Evolutionary conservation across 1,140 invertebrate species (phyloP), one percentile per base, ranked within the genome.

Genomic region (Penaeus vannamei): DNA sequence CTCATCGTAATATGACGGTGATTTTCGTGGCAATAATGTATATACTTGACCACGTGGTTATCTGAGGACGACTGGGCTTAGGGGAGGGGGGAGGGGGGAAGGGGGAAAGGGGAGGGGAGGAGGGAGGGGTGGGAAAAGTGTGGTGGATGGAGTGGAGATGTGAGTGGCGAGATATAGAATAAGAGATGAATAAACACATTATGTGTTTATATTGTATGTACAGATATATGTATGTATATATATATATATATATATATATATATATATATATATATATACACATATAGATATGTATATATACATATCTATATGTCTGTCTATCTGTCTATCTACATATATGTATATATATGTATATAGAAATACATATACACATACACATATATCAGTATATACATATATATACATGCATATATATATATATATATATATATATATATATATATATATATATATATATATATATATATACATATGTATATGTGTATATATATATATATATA

Each of bases 381-480:
- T 69, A 23, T 69, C 8, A 14, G 23, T 17, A 69, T 69, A 69
- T 12, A 69, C 23, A 69, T 22, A 72, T 72, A 72, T 72, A 72
- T 22, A 72, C n/a, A 72, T 72, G 0, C n/a, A 72, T 72, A 72
- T 72, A 72, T 72, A 72, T 72, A 72, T 72, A 72, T 72, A 72
- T 72, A 72, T 72, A 72, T 29, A 72, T 29, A 72, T 72, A 72
- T 72, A 29, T 72, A 72, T 72, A 72, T 72, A 72, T 72, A 29
- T 72, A 29, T 29, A 72, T 29, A 72, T 29, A 72, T 72, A 72
- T 29, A 72, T 5, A 72, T 29, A 26, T 29, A 72, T 72, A 72
- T 72, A 72, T 26, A 29, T 72, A 72, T 72, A 72, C 26, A n/a
- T 72, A 26, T 72, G 7, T 72, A 26, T 72, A 23, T 72, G 3